These are phyloP conservation scores for Conger conger DNA, from an alignment of 2,113 vertebrate species.

Conservation along the genomic window DNA sequence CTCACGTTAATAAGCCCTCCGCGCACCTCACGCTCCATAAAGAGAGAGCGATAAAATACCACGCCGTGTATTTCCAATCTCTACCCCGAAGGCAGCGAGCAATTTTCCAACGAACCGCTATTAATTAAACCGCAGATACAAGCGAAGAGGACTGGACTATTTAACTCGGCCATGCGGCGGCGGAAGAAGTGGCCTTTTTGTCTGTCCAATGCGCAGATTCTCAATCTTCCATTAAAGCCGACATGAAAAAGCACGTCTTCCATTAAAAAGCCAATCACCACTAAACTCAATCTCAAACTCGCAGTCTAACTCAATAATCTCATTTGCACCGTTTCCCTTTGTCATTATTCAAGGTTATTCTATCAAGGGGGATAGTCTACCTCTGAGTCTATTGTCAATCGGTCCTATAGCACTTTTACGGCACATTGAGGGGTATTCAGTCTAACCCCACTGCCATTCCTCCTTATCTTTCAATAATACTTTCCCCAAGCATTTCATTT, in stretches of 20 bases:
- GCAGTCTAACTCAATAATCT: too few species aligned
- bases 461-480: background rate
- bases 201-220: background rate
- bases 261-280: background rate
- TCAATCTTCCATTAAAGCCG: background rate
- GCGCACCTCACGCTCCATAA: background rate
- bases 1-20: background rate
- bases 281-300: too few species aligned
- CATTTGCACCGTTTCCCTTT: background rate
- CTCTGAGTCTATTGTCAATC: background rate
- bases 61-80: background rate
- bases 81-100: background rate
- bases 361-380: background rate
- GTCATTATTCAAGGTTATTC: background rate
- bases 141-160: background rate
- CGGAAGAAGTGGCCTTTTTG: background rate
- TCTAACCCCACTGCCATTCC: background rate
- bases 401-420: background rate
- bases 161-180: background rate
- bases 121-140: background rate
- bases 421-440: background rate
- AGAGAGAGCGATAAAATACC: background rate
- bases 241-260: background rate
- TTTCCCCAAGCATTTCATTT: background rate
- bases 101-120: background rate